Conservation (phyloP, 2,888 invertebrate species). For the Drosophila suboccidentalis region DNA sequence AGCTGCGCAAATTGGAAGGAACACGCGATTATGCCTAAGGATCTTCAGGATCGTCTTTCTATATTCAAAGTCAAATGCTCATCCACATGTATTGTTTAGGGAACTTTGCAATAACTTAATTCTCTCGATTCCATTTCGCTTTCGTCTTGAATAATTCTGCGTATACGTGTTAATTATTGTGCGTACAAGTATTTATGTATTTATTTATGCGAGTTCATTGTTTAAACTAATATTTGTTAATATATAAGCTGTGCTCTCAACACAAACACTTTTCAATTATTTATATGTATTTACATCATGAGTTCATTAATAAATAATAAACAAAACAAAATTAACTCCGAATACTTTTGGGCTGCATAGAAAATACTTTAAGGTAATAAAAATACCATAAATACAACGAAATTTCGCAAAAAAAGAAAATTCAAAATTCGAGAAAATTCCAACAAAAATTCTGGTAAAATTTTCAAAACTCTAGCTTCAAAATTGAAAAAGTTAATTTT, state of each 20-base stretch:
- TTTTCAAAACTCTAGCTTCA: too few species aligned
- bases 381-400: too few species aligned
- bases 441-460: too few species aligned
- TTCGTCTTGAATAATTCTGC: slow-evolving; percentile 48
- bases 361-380: not conserved
- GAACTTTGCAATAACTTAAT: slow-evolving; percentile 1
- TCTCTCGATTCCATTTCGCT: slow-evolving; percentile 47
- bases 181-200: slow-evolving; percentile 63
- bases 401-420: not conserved
- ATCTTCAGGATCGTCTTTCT: slow-evolving; percentile 7
- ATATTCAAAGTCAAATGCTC: slow-evolving; percentile 42
- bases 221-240: slow-evolving; percentile 61
- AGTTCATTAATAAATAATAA: slow-evolving; percentile 56
- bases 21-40: slow-evolving; percentile 71
- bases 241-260: slow-evolving; percentile 68
- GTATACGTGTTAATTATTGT: slow-evolving; percentile 54
- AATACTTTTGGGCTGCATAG: not conserved
- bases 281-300: slow-evolving; percentile 32
- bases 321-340: not conserved
- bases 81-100: slow-evolving; percentile 26
- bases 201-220: slow-evolving; percentile 69
- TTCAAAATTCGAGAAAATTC: too few species aligned
- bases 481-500: too few species aligned
- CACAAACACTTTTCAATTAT: slow-evolving; percentile 35
- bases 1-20: slow-evolving; percentile 82